Evolutionary conservation across 2,113 vertebrate species (phyloP), one percentile per base, ranked within the genome.

Genomic region (Numenius arquata): DNA sequence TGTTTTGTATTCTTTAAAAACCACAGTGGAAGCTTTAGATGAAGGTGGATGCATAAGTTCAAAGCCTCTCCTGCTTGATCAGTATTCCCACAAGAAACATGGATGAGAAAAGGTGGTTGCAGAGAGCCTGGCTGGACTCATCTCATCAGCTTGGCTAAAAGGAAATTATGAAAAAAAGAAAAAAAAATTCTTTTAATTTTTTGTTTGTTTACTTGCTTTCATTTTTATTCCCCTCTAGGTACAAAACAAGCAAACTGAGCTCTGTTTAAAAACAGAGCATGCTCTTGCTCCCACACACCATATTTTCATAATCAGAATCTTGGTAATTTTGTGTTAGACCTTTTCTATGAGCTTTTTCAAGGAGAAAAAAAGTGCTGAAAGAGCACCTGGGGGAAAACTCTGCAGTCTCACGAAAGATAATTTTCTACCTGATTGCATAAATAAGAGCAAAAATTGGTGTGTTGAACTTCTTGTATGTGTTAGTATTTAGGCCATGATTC

Each of bases 381-480:
- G 45, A 90, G n/a, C 75, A 94, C 88, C 82, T 88, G 38, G 27
- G 92, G 90, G 52, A 56, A 91, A 92, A 77, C 50, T 85, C 75
- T 86, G 47, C 43, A 74, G 72, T 85, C 59, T 80, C 71, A 55
- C 2, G 3, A 41, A 95, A 95, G 85, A 88, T 91, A 36, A 88
- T 91, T 96, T 96, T 93, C 82, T 86, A 94, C 67, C 72, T 88
- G 79, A 93, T 92, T 80, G 82, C 95, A 93, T 96, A 95, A 93
- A 90, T 92, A 90, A 86, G 79, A 90, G 82, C 27, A 88, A 91
- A 94, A 95, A 93, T 30, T 71, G 63, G 32, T 80, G 26, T 77
- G 71, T 66, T 90, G 50, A 90, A 83, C 78, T 91, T 61, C 34
- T 88, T 93, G 50, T 74, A 40, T 95, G 81, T 95, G 45, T 76